Base-by-base conservation (phyloP, 2,797 vertebrate genomes). In the Microctenopoma stevenorrisi region DNA sequence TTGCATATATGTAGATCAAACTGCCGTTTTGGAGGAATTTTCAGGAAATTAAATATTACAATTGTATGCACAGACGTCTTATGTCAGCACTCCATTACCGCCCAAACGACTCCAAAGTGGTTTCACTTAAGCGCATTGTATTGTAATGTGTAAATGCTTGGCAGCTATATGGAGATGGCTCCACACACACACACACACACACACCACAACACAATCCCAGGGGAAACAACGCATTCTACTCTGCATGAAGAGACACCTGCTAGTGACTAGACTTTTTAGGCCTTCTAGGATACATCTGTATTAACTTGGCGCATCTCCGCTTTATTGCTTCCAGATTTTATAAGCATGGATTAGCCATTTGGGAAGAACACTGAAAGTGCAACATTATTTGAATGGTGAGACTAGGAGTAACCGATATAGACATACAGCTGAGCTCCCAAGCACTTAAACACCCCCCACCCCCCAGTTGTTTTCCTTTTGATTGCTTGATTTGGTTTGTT, bases 301-400 rank as follows among this genome's bases (percentile, higher is more conserved):
- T 38, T 47, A 81, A 18, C 6, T 44, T 51, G 7, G 55, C 49
- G 55, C 7, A 33, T 60, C 10, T 42, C 52, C 4, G 7, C 33
- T 67, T 38, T 54, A 54, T 74, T 67, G 6, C 65, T 13, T 53
- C 18, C 47, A 61, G 13, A 30, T 55, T 52, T 30, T 25, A 67
- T 4, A 25, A 47, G 6, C 7, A 37, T 43, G 26, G 5, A 30
- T 44, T 12, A 38, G 1, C 11, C 42, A 3, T 66, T 62, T 38
- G 15, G 0, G 25, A 18, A 64, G 15, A 15, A 47, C 3, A 13
- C 37, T n/a, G 37, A 13, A 10, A 49, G 43, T n/a, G 35, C 8
- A 40, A 9, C 12, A 57, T 28, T 67, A 26, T 43, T 25, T 11
- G 47, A 51, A 49, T 60, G n/a, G 40, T 46, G 18, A 4, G 25